A percentile compares a stretch with the other conserved stretches of the same genome.
These are phyloP conservation scores for Microtus pennsylvanicus DNA, from an alignment of 2,113 vertebrate species.

Conservation along the genomic window DNA sequence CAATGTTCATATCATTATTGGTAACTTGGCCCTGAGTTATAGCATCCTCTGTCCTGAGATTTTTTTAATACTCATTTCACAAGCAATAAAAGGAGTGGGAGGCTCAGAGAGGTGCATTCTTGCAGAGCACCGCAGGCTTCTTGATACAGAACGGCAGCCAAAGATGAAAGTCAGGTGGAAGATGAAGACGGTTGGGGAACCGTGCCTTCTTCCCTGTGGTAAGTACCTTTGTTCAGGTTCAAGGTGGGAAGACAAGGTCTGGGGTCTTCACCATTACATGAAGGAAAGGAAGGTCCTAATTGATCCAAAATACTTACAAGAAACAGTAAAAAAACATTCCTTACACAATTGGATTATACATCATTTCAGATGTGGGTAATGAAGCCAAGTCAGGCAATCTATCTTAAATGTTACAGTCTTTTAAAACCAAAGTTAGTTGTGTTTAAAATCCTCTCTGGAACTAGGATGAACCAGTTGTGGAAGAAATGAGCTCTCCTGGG, in stretches of 20 bases:
- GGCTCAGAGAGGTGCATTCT: not conserved
- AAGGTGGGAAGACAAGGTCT: not conserved
- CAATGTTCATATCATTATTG: not conserved
- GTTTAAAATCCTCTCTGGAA: constrained; percentile 75
- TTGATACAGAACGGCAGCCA: not conserved
- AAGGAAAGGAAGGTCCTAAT: constrained; percentile 61
- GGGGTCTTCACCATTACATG: not conserved
- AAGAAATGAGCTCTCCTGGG: not conserved
- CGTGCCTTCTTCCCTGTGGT: not conserved
- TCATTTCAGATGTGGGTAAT: constrained; percentile 81
- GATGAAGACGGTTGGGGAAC: not conserved
- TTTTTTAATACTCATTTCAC: not conserved
- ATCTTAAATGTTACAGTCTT: constrained; percentile 79
- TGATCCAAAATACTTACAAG: constrained; percentile 80
- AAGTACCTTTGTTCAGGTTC: not conserved
- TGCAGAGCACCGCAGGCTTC: not conserved
- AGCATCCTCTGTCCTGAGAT: not conserved
- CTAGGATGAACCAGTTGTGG: not conserved
- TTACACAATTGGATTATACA: constrained; percentile 83
- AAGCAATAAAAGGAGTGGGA: not conserved
- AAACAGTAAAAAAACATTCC: constrained; percentile 79
- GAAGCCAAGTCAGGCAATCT: constrained; percentile 76
- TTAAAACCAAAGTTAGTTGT: constrained; percentile 68
- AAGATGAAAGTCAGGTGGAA: not conserved
- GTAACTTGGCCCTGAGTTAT: not conserved